These are phyloP conservation scores for Drosophila equinoxialis DNA, from an alignment of 1,140 invertebrate genomes.

Conservation along the genomic window DNA sequence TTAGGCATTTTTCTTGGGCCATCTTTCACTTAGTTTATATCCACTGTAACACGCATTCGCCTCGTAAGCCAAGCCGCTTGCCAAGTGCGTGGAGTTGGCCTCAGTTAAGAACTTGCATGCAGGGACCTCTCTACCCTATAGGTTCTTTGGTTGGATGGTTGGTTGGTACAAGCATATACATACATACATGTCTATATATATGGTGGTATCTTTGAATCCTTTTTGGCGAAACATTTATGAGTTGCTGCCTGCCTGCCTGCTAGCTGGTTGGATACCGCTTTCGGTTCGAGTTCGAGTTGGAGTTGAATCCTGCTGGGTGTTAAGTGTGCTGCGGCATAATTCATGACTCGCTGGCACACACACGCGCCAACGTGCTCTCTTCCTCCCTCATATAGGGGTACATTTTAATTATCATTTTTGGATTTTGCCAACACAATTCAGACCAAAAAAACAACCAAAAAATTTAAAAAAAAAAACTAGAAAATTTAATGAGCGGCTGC, in stretches of 20 bases:
- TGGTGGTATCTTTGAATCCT: conserved; percentile 8
- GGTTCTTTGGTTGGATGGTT: not conserved
- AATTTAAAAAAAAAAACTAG: not conserved
- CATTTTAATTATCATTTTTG: conserved; percentile 28
- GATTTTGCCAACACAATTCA: conserved; percentile 2
- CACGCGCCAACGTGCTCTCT: not conserved
- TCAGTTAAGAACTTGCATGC: conserved; percentile 23
- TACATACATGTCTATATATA: not conserved
- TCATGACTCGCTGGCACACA: conserved; percentile 11
- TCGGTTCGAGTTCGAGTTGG: not conserved
- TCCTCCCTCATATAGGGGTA: not conserved
- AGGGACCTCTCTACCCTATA: conserved; percentile 5
- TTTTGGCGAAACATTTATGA: conserved; percentile 22
- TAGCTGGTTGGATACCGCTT: no score
- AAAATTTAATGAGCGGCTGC: conserved; percentile 23
- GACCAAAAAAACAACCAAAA: no score
- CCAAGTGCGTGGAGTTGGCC: conserved; percentile 2
- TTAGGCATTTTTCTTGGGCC: no score
- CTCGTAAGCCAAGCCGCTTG: not conserved
- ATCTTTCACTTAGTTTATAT: no score
- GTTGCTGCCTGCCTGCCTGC: not conserved
- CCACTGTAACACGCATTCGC: conserved; percentile 16
- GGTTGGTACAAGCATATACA: no score
- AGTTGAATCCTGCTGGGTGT: conserved; percentile 15
- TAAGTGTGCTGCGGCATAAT: conserved; percentile 24